Evolutionary conservation across 2,888 invertebrate genomes (phyloP).

Genomic region (Orgyia antiqua): DNA sequence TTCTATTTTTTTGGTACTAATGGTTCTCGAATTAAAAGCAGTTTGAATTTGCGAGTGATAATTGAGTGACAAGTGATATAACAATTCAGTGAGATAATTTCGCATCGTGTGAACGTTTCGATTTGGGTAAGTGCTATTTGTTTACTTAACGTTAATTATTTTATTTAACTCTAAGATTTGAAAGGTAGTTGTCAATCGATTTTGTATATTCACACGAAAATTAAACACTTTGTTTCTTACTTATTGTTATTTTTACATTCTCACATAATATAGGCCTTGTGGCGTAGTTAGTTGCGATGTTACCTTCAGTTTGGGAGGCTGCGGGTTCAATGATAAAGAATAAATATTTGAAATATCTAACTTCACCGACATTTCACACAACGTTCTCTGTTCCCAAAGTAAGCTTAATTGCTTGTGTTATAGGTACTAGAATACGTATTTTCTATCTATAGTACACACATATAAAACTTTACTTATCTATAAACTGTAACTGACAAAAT

Average conservation of each 20-base stretch:
- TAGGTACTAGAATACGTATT: no score
- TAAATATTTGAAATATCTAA: no score
- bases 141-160: conserved; percentile 19
- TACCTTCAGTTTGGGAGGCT: not conserved
- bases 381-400: no score
- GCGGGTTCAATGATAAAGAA: no score
- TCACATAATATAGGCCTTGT: conserved; percentile 2
- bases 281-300: not conserved
- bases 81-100: conserved; percentile 31
- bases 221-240: conserved; percentile 5
- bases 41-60: conserved; percentile 35
- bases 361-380: no score
- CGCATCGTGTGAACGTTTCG: conserved; percentile 37
- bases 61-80: conserved; percentile 37
- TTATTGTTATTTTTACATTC: not conserved
- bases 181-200: conserved; percentile 24
- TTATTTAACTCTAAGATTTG: conserved; percentile 18
- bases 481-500: no score
- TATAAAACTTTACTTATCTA: no score
- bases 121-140: conserved; percentile 48
- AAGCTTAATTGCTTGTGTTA: no score
- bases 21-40: conserved; percentile 25
- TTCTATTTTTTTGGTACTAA: conserved; percentile 15
- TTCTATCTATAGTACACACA: no score
- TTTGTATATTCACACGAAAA: conserved; percentile 20